Evolutionary conservation across 2,888 invertebrate species (phyloP), one percentile per base, ranked within the genome.

Genomic region (Lepidonotus clava): DNA sequence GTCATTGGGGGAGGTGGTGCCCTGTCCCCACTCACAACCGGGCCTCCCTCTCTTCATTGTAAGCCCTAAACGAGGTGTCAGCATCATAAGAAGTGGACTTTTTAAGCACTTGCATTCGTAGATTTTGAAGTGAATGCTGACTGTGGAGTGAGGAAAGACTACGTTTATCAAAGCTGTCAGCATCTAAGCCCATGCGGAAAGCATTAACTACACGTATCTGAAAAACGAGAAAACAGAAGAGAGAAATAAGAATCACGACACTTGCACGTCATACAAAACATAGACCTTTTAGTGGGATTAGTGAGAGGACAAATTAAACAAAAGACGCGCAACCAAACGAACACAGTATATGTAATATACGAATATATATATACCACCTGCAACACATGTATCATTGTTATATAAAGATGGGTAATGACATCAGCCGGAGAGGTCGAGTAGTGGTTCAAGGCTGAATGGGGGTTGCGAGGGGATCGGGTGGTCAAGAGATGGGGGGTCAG

Each of bases 121-220:
- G 88, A 90, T 91, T 91, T 90, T 92, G 92, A 86, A 93, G 90
- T 83, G 93, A 93, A 89, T 93, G 93, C 90, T 91, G 91, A 90
- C 93, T 93, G 91, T 92, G 92, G 86, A 93, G 90, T 51, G 93
- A 93, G 86, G 93, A 91, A 89, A 94, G 89, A 91, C 93, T 93
- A 91, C 91, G 92, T 87, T 90, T 90, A 76, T 98, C 98, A 95
- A 98, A 96, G 95, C 91, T 93, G 95, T 98, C 97, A 94, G 98
- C 96, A 96, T 98, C 98, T 95, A 99, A 96, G 95, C 99, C 99
- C 96, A 98, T 98, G 95, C 99, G 98, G 96, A 99, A 99, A 96
- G 99, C 99, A 96, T 99, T 99, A 96, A 99, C 99, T 96, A 99
- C 99, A 96, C 99, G 98, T 95, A 99, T 99, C 99, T 99, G 97